These are phyloP conservation scores for Hoplodrina ambigua DNA, from an alignment of 2,888 invertebrate genomes.

Conservation along the genomic window DNA sequence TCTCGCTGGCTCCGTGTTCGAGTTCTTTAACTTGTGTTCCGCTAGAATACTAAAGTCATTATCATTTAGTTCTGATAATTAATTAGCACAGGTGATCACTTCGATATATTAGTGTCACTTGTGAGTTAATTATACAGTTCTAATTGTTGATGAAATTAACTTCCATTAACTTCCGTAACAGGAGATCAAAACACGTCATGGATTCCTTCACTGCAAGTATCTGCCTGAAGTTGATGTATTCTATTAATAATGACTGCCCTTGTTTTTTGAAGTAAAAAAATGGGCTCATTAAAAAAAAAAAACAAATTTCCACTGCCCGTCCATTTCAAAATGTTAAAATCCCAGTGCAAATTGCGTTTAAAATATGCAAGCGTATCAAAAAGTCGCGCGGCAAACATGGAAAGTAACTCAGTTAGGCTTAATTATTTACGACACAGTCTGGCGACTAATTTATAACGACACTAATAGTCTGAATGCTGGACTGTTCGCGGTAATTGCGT, in stretches of 20 bases:
- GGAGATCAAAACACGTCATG: not conserved
- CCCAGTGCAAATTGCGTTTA: conserved; percentile 26
- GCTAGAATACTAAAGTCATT: no score
- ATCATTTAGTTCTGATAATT: no score
- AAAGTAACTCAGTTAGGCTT: conserved; percentile 32
- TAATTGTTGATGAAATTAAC: no score
- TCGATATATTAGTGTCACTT: no score
- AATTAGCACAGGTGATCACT: no score
- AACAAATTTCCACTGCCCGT: not conserved
- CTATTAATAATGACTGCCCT: not conserved
- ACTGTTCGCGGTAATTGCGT: conserved; percentile 18
- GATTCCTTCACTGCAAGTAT: not conserved
- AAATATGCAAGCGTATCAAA: conserved; percentile 47
- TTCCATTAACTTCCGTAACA: no score
- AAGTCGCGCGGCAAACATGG: conserved; percentile 38
- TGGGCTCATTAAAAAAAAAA: not conserved
- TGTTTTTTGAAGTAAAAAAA: not conserved
- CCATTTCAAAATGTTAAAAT: not conserved
- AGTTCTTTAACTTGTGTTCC: no score
- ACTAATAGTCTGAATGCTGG: conserved; percentile 34
- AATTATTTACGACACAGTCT: conserved; percentile 46
- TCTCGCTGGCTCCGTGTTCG: no score
- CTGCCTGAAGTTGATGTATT: not conserved
- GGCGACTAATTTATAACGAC: conserved; percentile 46
- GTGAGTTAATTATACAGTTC: no score